Evolutionary conservation across 2,113 vertebrate species (phyloP).

Genomic region (Percopsis transmontana): DNA sequence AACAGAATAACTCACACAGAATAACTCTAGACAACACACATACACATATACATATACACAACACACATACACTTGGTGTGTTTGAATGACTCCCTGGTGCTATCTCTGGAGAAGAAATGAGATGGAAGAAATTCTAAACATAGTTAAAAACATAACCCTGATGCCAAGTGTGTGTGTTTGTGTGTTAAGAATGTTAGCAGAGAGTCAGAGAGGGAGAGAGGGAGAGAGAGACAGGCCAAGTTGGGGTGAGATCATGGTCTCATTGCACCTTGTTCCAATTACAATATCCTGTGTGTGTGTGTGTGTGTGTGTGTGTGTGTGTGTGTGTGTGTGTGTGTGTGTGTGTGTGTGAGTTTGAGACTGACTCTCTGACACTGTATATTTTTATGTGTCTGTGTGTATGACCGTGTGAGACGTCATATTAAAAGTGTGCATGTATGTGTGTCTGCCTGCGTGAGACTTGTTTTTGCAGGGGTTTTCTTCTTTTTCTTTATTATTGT

Average conservation of each 20-base stretch:
- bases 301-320: constrained; percentile 8
- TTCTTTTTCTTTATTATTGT: constrained; percentile 35
- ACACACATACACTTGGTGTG: too few species aligned
- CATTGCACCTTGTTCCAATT: constrained; percentile 80
- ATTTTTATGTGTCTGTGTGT: constrained; percentile 44
- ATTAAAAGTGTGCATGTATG: constrained; percentile 20
- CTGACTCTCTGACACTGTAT: constrained; percentile 36
- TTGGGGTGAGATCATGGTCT: constrained; percentile 76
- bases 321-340: constrained; percentile 18
- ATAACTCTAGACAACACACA: too few species aligned
- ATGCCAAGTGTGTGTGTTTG: constrained; percentile 16
- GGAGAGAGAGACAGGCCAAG: constrained; percentile 55
- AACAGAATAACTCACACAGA: too few species aligned
- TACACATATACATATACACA: too few species aligned
- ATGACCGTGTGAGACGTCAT: constrained; percentile 43
- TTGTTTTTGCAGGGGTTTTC: not conserved
- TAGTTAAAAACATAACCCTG: constrained; percentile 11
- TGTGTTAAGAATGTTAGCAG: not conserved
- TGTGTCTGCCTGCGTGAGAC: constrained; percentile 48
- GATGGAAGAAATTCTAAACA: constrained; percentile 57
- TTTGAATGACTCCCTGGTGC: constrained; percentile 39
- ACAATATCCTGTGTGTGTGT: constrained; percentile 68
- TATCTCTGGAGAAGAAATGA: constrained; percentile 55
- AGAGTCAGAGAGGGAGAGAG: constrained; percentile 19
- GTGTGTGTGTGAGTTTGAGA: constrained; percentile 28